Evolutionary conservation across 1,140 invertebrate genomes (phyloP).

Genomic region (Bombyx mandarina): DNA sequence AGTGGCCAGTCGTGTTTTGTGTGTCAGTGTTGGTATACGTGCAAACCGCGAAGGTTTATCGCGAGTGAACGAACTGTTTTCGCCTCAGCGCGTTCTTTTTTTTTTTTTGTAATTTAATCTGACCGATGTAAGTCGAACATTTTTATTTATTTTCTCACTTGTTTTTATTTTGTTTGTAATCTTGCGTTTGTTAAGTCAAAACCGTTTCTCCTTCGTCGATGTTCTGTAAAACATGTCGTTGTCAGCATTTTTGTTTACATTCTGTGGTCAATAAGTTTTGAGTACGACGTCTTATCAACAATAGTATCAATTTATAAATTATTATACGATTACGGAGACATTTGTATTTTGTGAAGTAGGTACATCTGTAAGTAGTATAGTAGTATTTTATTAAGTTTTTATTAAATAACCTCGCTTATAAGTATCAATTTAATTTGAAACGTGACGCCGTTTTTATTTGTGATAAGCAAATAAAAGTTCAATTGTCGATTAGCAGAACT

Average conservation of each 20-base stretch:
- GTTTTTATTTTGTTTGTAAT: neutral
- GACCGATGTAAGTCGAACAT: conserved; percentile 11
- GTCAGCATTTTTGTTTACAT: conserved; percentile 10
- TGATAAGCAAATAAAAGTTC: too few species aligned
- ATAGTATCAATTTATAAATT: too few species aligned
- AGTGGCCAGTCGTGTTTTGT: conserved; percentile 37
- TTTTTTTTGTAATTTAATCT: conserved; percentile 4
- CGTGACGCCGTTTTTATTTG: too few species aligned
- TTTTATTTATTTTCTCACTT: conserved; percentile 8
- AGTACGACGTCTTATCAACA: too few species aligned
- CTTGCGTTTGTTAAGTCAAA: neutral
- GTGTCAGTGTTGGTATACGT: conserved; percentile 34
- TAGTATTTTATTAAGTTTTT: too few species aligned
- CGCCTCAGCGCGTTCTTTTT: conserved; percentile 5
- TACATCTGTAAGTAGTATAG: too few species aligned
- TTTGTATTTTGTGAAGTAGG: too few species aligned
- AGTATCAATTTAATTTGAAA: too few species aligned
- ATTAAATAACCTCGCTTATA: too few species aligned
- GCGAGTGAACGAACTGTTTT: conserved; percentile 23
- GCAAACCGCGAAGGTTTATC: conserved; percentile 8
- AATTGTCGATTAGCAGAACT: too few species aligned
- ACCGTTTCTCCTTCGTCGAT: neutral
- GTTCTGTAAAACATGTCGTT: neutral
- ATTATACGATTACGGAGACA: too few species aligned
- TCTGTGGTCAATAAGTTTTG: neutral